A percentile compares a stretch with the other conserved stretches of the same genome.
phyloP scores from a whole-genome alignment of 2,113 vertebrate species.

The Athene cunicularia region DNA sequence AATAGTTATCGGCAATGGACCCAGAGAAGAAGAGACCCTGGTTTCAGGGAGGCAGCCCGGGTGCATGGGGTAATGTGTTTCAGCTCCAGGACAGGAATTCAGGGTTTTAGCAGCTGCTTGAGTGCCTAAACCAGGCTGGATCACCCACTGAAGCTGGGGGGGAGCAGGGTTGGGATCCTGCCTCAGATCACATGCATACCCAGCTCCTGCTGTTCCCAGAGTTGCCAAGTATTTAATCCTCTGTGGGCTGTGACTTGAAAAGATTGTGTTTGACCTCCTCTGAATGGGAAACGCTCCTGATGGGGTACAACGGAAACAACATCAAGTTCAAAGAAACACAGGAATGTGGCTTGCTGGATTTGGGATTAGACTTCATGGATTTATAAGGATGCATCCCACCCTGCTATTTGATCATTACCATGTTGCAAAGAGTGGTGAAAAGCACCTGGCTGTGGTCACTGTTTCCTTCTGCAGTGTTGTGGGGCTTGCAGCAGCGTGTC shows the following conservation, averaged over 20 bases:
- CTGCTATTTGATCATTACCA: not conserved
- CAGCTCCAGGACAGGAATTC: not conserved
- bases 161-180: not conserved
- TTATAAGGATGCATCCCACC: not conserved
- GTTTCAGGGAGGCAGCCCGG: not conserved
- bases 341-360: not conserved
- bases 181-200: not conserved
- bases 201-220: not conserved
- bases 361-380: not conserved
- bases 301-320: not conserved
- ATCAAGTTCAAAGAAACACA: slow-evolving; percentile 9
- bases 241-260: not conserved
- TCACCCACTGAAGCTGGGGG: not conserved
- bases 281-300: not conserved
- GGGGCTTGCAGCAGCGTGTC: not conserved
- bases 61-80: not conserved
- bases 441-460: not conserved
- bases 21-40: not conserved
- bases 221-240: not conserved
- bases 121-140: not conserved
- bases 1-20: not conserved
- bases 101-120: not conserved
- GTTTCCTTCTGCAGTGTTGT: not conserved
- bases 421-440: not conserved
- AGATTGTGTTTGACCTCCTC: not conserved